Percentiles rank a stretch among this genome's conserved stretches.
Evolutionary conservation across 2,888 invertebrate species (phyloP).

Genomic region (Mesorhabditis spiculigera): DNA sequence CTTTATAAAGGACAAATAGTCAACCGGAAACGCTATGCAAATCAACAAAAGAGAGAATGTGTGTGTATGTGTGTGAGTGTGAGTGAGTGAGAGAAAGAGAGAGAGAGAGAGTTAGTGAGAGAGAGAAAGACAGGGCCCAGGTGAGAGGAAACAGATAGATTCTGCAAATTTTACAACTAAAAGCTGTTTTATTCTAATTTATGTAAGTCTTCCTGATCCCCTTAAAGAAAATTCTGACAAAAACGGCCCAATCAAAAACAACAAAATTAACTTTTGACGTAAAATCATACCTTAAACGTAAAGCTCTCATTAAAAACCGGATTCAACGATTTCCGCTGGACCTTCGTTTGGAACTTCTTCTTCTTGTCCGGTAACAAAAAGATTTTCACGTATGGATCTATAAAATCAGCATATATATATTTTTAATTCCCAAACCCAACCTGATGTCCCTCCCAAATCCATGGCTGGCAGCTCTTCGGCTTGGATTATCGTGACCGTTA

Average conservation of each 20-base stretch:
- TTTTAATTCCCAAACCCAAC: not conserved
- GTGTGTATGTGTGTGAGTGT: not conserved
- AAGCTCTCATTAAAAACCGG: constrained; percentile 98
- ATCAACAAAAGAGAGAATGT: too few species aligned
- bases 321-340: constrained; percentile 83
- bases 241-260: too few species aligned
- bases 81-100: not conserved
- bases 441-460: constrained; percentile 97
- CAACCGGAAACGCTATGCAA: too few species aligned
- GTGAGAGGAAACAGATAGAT: not conserved
- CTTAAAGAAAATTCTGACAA: too few species aligned
- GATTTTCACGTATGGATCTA: constrained; percentile 87
- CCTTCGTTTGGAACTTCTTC: constrained; percentile 97
- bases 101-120: not conserved
- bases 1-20: too few species aligned
- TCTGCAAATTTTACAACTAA: too few species aligned
- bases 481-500: constrained; percentile 93
- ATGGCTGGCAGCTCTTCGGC: constrained; percentile 95
- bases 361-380: constrained; percentile 98
- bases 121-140: not conserved
- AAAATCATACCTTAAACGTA: constrained; percentile 81
- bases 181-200: too few species aligned
- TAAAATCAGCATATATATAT: too few species aligned
- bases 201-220: too few species aligned
- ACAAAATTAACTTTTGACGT: not conserved